Evolutionary conservation across 2,888 invertebrate species (phyloP).

Genomic region (Mesodorylaimus sp.): DNA sequence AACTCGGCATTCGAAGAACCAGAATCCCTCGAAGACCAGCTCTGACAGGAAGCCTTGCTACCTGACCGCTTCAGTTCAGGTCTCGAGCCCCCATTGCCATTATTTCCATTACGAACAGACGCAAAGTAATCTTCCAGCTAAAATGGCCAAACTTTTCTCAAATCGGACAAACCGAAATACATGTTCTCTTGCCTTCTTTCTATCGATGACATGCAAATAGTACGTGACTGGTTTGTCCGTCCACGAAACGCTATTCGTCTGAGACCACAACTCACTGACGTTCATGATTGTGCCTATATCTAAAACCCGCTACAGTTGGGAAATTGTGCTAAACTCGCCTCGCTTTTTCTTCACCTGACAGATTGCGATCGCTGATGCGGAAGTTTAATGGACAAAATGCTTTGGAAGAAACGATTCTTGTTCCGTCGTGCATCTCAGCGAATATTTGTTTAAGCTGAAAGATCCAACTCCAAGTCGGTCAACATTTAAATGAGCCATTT

Average conservation of each 20-base stretch:
- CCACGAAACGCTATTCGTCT: constrained; percentile 93
- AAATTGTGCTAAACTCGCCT: constrained; percentile 43
- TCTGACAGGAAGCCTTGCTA: neutral
- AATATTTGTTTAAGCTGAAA: constrained; percentile 34
- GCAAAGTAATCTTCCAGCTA: neutral
- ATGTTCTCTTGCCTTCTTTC: constrained; percentile 48
- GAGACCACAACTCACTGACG: constrained; percentile 81
- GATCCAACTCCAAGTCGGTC: constrained; percentile 9
- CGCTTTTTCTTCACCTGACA: constrained; percentile 46
- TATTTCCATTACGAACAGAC: neutral
- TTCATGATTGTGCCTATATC: constrained; percentile 98
- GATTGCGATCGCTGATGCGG: constrained; percentile 80
- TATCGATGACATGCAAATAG: constrained; percentile 91
- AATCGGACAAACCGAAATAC: neutral
- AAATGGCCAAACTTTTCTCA: neutral
- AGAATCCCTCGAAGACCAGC: neutral
- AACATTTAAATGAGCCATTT: neutral
- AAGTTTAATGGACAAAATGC: constrained; percentile 97
- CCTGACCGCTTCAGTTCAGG: neutral
- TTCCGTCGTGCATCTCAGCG: constrained; percentile 39
- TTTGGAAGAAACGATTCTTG: constrained; percentile 90
- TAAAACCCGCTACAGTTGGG: constrained; percentile 46
- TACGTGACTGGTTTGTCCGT: constrained; percentile 96
- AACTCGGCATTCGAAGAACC: neutral
- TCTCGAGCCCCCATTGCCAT: too few species aligned